Evolutionary conservation across 2,113 vertebrate species (phyloP), one percentile per base, ranked within the genome.

Genomic region (Amblyornis subalaris): DNA sequence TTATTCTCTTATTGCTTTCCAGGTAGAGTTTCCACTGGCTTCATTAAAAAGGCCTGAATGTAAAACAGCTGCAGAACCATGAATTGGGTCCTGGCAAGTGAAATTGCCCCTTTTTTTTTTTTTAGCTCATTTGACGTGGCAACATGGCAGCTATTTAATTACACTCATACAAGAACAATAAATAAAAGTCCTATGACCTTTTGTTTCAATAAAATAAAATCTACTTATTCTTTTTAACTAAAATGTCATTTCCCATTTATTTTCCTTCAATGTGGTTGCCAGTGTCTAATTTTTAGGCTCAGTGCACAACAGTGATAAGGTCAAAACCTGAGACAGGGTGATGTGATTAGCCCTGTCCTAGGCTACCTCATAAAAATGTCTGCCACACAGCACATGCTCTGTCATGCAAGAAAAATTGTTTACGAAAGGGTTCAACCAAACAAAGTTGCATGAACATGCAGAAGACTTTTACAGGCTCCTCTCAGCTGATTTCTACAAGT

Each of bases 191-290:
- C 78, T 93, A 70, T 67, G 87, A 87, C 93, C 85, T 94, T 89
- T 69, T 64, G 66, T 93, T 95, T 92, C 81, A 96, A 71, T 91
- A 94, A 94, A 94, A 94, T 84, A 90, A 94, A 95, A 92, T 48
- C 79, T 76, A 84, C 74, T 93, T 93, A 90, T 74, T 93, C 62
- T 85, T 94, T 95, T 94, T 96, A 91, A 95, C 93, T 93, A 90
- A 96, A 95, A 96, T 97, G 96, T 97, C 96, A 93, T 95, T 94
- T 94, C 85, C 92, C 94, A 97, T 95, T 96, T 95, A 88, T 96
- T 95, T 93, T 94, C 81, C 90, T 71, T 36, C 25, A 26, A 83
- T 57, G 33, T 65, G 76, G 76, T 95, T 92, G 88, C 95, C 89
- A 88, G 64, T 58, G 93, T 89, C 94, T 93, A 96, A 97, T 96